Percentiles rank a stretch among this genome's conserved stretches.
Conservation (phyloP, 2,797 vertebrate species). For the Synanceia verrucosa region DNA sequence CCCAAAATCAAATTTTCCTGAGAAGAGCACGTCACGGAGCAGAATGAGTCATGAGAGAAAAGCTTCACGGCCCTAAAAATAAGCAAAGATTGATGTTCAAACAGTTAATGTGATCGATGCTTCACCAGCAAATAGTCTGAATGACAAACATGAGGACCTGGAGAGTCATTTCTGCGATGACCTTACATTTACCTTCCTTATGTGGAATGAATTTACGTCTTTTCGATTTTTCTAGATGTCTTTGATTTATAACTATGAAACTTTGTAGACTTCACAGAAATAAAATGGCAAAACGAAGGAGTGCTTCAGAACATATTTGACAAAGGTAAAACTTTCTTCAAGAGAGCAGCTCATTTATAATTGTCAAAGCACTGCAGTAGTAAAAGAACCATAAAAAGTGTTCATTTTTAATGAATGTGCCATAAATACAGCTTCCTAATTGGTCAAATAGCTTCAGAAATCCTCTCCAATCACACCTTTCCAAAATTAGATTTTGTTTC, state of each 20-base stretch:
- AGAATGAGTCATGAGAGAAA: constrained; percentile 58
- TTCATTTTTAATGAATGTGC: neutral
- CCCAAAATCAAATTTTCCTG: constrained; percentile 64
- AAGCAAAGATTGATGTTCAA: constrained; percentile 58
- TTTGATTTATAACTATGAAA: neutral
- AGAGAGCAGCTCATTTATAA: neutral
- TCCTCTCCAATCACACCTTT: neutral
- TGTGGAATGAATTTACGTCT: constrained; percentile 19
- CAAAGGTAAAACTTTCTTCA: neutral
- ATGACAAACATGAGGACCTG: constrained; percentile 41
- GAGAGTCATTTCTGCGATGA: constrained; percentile 28
- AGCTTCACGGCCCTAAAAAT: constrained; percentile 20
- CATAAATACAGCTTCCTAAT: neutral
- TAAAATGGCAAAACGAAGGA: neutral
- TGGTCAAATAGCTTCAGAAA: neutral
- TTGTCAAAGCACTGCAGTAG: neutral
- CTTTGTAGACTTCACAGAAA: neutral
- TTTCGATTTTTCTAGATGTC: constrained; percentile 8
- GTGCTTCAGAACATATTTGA: neutral
- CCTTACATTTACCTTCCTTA: constrained; percentile 38
- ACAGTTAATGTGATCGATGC: constrained; percentile 54
- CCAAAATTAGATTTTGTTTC: neutral
- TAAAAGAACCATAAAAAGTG: neutral
- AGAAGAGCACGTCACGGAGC: constrained; percentile 42
- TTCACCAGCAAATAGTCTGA: constrained; percentile 18